phyloP scores from a whole-genome alignment of 2,797 vertebrate genomes.

The Urocyon cinereoargenteus region DNA sequence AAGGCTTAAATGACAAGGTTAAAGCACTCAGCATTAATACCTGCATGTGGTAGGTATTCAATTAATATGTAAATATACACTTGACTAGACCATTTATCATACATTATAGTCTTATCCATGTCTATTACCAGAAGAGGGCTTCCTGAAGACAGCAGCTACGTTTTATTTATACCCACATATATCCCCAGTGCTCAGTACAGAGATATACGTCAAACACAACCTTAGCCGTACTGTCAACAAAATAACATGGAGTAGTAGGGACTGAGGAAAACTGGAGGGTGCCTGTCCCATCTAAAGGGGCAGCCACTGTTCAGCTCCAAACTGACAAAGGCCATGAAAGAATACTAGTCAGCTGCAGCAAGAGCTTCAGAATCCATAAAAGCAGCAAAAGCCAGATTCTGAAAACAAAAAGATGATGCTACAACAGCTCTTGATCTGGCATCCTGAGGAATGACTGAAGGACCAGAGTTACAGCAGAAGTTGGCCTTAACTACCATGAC shows the following conservation, averaged over 20 bases:
- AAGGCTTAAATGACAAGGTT: conserved; percentile 33
- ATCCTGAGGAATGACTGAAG: background rate
- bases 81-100: background rate
- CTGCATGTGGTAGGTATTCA: background rate
- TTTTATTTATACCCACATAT: conserved; percentile 21
- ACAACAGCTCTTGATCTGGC: background rate
- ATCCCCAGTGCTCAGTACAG: conserved; percentile 2
- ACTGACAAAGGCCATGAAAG: background rate
- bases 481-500: background rate
- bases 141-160: conserved; percentile 29
- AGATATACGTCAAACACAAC: conserved; percentile 23
- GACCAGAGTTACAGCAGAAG: background rate
- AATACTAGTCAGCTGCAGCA: background rate
- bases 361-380: conserved; percentile 34
- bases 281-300: background rate
- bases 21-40: conserved; percentile 40
- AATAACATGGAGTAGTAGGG: background rate
- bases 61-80: conserved; percentile 42
- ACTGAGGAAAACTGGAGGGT: background rate
- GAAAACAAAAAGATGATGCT: background rate
- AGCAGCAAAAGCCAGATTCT: conserved; percentile 34
- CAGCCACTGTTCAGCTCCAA: conserved; percentile 25
- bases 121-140: conserved; percentile 52
- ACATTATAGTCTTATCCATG: conserved; percentile 8
- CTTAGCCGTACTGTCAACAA: background rate